Percentiles rank a stretch among this genome's conserved stretches.
These are phyloP conservation scores for Agelastica alni DNA, from an alignment of 2,888 invertebrate genomes.

Conservation along the genomic window DNA sequence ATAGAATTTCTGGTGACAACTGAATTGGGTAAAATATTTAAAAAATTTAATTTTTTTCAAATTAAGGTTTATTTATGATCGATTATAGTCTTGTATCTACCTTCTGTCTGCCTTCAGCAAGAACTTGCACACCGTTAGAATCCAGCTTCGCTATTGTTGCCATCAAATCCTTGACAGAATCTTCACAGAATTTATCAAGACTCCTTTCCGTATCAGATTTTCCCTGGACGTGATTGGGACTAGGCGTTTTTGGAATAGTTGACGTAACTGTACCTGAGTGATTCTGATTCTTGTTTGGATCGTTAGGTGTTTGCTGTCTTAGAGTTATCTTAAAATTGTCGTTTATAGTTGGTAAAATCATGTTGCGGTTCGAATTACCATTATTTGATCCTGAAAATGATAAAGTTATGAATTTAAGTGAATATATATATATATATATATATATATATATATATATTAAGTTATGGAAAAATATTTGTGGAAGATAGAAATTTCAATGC, in stretches of 20 bases:
- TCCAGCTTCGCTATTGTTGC: conserved; percentile 86
- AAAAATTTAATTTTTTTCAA: too few relatives aligned
- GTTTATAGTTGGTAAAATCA: conserved; percentile 53
- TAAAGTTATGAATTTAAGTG: too few relatives aligned
- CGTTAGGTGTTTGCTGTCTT: conserved; percentile 52
- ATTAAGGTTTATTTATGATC: too few relatives aligned
- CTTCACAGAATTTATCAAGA: conserved; percentile 82
- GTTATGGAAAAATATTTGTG: too few relatives aligned
- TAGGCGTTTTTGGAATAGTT: conserved; percentile 84
- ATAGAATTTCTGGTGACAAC: too few relatives aligned
- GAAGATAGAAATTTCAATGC: too few relatives aligned
- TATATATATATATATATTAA: too few relatives aligned
- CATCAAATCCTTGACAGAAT: conserved; percentile 84
- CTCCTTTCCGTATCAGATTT: conserved; percentile 65
- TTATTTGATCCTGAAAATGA: conserved; percentile 22
- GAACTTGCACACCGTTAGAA: conserved; percentile 80
- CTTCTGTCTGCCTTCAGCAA: conserved; percentile 61
- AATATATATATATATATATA: too few relatives aligned
- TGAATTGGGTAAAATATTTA: too few relatives aligned
- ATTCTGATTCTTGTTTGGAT: conserved; percentile 48
- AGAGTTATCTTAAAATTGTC: conserved; percentile 74
- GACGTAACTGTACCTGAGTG: conserved; percentile 66
- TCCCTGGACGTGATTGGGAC: conserved; percentile 67
- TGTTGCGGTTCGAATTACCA: conserved; percentile 37
- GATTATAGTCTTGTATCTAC: conserved; percentile 20